Evolutionary conservation across 2,113 vertebrate genomes (phyloP).

Genomic region (Charina bottae): DNA sequence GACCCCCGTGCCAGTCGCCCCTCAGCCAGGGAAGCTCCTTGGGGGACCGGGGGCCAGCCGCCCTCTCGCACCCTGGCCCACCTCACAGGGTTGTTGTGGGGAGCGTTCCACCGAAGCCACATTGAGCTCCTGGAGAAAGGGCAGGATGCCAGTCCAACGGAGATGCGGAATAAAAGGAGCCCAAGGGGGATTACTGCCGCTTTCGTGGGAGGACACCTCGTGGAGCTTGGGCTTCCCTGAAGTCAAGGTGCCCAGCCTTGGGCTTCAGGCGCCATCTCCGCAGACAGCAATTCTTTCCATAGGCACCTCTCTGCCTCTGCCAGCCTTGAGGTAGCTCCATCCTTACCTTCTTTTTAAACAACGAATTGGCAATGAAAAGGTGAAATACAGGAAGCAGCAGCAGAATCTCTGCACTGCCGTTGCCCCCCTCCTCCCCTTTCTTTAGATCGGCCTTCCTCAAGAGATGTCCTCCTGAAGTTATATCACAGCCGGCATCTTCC

Average conservation of each 20-base stretch:
- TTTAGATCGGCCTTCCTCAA: background rate
- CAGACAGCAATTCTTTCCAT: background rate
- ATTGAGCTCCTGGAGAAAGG: background rate
- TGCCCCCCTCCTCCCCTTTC: background rate
- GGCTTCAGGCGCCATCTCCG: background rate
- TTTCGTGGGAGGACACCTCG: background rate
- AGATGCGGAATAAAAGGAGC: background rate
- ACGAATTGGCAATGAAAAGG: background rate
- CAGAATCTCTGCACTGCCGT: background rate
- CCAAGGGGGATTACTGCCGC: background rate
- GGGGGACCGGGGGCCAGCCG: background rate
- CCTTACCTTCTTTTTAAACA: background rate
- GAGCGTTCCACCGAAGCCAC: background rate
- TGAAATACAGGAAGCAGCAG: background rate
- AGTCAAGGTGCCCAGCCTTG: background rate
- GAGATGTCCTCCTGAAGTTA: background rate
- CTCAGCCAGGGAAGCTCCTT: background rate
- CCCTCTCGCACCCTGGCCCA: background rate
- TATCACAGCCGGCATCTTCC: background rate
- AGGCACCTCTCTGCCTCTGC: background rate
- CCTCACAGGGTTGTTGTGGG: background rate
- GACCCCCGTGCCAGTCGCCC: background rate
- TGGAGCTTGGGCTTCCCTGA: background rate
- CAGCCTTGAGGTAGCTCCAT: background rate
- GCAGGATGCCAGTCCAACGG: background rate